A percentile compares a stretch with the other conserved stretches of the same genome.
These are phyloP conservation scores for Lasioglossum malachurum DNA, from an alignment of 2,888 invertebrate species.

Conservation along the genomic window DNA sequence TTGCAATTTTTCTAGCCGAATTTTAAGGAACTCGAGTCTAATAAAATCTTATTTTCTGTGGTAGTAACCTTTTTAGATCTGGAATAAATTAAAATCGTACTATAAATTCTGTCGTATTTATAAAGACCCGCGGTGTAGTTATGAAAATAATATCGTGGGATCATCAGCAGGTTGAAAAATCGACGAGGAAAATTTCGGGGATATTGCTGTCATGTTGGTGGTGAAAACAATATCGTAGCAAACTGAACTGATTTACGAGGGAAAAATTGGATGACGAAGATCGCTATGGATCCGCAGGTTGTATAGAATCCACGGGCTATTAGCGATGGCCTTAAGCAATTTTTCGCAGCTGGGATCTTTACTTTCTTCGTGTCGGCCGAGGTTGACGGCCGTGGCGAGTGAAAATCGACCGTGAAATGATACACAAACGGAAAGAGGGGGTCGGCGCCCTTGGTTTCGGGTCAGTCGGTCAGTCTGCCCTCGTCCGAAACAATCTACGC, in stretches of 20 bases:
- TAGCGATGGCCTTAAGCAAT: neutral
- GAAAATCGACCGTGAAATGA: constrained; percentile 63
- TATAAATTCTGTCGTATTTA: too few species aligned
- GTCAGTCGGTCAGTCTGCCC: constrained; percentile 73
- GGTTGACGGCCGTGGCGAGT: constrained; percentile 42
- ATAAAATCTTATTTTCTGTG: too few species aligned
- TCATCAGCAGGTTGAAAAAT: too few species aligned
- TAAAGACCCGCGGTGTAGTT: too few species aligned
- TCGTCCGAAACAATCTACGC: constrained; percentile 53
- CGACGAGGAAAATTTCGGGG: too few species aligned
- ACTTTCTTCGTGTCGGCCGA: constrained; percentile 50
- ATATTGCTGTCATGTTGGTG: neutral
- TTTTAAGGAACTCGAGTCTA: too few species aligned
- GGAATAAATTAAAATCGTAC: too few species aligned
- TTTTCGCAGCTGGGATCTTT: constrained; percentile 44
- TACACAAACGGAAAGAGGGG: constrained; percentile 31
- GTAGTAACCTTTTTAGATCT: too few species aligned
- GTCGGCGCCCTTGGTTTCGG: constrained; percentile 54
- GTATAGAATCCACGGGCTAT: neutral
- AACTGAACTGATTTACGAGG: neutral
- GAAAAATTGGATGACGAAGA: neutral
- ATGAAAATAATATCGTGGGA: too few species aligned
- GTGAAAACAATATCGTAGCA: neutral
- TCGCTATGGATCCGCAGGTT: neutral
- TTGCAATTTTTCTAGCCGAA: too few species aligned